phyloP scores from a whole-genome alignment of 2,113 vertebrate species.

The Scartelaos histophorus region DNA sequence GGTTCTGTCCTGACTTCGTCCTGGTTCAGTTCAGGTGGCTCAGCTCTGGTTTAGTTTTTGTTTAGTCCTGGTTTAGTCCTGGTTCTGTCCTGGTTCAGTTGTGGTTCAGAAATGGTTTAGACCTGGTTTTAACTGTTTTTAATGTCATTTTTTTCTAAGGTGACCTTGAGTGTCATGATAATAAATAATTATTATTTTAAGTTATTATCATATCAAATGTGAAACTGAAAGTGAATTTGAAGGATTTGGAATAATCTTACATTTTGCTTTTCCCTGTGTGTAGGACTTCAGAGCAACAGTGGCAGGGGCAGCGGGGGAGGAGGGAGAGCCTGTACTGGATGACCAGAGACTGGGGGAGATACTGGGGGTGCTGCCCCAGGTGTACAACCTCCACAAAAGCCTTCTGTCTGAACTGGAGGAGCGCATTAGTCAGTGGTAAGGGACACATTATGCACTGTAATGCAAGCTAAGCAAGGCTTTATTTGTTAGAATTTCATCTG shows the following conservation, averaged over 20 bases:
- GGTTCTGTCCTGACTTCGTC: no score
- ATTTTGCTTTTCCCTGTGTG: slow-evolving; percentile 45
- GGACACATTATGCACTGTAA: not conserved
- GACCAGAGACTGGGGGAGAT: slow-evolving; percentile 81
- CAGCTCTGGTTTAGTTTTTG: no score
- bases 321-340: slow-evolving; percentile 75
- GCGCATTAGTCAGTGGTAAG: slow-evolving; percentile 86
- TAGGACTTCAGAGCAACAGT: slow-evolving; percentile 87
- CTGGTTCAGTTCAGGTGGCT: no score
- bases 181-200: no score
- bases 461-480: not conserved
- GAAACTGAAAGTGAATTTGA: no score
- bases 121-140: no score
- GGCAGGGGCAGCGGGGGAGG: slow-evolving; percentile 68
- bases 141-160: no score
- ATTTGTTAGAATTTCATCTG: not conserved
- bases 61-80: no score
- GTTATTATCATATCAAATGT: no score
- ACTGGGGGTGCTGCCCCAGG: slow-evolving; percentile 83
- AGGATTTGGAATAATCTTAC: slow-evolving; percentile 2
- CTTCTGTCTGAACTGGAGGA: slow-evolving; percentile 86
- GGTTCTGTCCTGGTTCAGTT: no score
- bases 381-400: slow-evolving; percentile 84
- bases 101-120: no score
- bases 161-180: no score